These are phyloP conservation scores for Varecia variegata DNA, from an alignment of 2,797 vertebrate species.

Conservation along the genomic window DNA sequence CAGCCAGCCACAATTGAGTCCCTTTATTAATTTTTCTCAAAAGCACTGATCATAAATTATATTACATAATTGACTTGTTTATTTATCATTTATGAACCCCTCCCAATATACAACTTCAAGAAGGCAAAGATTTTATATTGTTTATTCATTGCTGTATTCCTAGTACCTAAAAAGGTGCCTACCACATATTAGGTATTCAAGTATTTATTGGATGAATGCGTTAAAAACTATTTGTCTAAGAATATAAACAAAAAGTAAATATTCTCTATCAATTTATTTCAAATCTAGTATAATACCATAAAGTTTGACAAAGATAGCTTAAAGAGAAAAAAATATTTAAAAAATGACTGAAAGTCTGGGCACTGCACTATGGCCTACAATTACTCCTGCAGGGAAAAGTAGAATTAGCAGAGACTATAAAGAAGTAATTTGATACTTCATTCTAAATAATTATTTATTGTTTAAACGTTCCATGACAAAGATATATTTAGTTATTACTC, in stretches of 20 bases:
- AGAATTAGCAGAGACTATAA: neutral
- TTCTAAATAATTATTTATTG: neutral
- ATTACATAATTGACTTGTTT: neutral
- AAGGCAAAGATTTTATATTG: neutral
- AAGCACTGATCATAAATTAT: neutral
- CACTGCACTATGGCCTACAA: neutral
- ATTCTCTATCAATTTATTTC: neutral
- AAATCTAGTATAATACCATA: neutral
- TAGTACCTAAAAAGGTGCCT: neutral
- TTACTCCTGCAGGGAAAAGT: neutral
- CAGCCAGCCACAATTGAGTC: too few relatives aligned
- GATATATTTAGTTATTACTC: neutral
- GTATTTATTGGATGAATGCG: neutral
- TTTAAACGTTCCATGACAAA: neutral
- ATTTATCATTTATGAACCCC: neutral
- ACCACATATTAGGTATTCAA: neutral
- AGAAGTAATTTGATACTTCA: neutral
- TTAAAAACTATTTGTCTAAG: neutral
- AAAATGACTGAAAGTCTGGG: neutral
- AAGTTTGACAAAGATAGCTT: neutral
- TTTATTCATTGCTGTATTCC: neutral
- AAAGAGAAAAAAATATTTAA: neutral
- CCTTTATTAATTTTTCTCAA: neutral
- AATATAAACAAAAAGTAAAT: neutral
- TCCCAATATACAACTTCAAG: neutral